phyloP scores from a whole-genome alignment of 2,888 invertebrate species.

The Serripes groenlandicus region DNA sequence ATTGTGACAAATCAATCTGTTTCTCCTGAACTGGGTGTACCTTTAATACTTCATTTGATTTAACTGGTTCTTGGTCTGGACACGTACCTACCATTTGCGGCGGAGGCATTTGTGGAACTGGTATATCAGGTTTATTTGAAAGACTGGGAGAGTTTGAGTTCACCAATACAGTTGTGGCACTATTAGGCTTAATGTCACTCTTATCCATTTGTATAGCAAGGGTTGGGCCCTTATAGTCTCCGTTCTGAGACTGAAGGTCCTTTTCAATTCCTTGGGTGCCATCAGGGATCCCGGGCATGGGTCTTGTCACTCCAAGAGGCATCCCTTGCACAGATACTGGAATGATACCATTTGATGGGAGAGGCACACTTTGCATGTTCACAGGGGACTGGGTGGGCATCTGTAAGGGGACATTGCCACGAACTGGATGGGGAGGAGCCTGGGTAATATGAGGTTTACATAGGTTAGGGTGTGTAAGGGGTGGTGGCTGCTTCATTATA shows the following conservation, averaged over 20 bases:
- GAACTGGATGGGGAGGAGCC: not conserved
- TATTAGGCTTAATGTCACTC: not conserved
- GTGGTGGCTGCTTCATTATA: not conserved
- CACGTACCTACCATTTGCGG: not conserved
- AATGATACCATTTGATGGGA: slow-evolving; percentile 14
- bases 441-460: not conserved
- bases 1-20: not conserved
- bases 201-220: not conserved
- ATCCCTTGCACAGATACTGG: not conserved
- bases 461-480: not conserved
- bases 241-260: slow-evolving; percentile 17
- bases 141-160: slow-evolving; percentile 46
- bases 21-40: not conserved
- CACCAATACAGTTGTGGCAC: slow-evolving; percentile 5
- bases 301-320: not conserved
- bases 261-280: not conserved
- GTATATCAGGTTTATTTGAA: slow-evolving; percentile 41
- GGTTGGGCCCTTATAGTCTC: not conserved
- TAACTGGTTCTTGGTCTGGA: not conserved
- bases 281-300: not conserved
- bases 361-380: not conserved
- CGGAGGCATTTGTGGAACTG: slow-evolving; percentile 1
- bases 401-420: not conserved
- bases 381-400: not conserved
- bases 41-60: not conserved